Percentiles rank a stretch among this genome's conserved stretches.
These are phyloP conservation scores for Clepsis dumicolana DNA, from an alignment of 2,888 invertebrate genomes.

Conservation along the genomic window DNA sequence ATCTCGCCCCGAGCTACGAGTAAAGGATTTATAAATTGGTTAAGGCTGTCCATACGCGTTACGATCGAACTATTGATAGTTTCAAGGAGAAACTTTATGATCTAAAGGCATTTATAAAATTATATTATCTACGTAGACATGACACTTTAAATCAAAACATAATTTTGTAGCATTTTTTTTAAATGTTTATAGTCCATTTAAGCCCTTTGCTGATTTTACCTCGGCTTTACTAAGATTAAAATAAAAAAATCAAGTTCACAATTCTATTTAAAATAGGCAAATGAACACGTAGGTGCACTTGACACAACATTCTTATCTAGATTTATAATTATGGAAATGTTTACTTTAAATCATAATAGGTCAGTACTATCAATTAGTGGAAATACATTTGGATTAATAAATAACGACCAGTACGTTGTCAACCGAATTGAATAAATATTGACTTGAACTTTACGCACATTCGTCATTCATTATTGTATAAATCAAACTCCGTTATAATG, in stretches of 20 bases:
- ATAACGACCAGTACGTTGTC: not conserved
- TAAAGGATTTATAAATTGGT: slow-evolving; percentile 47
- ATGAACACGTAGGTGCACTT: not conserved
- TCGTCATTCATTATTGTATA: not conserved
- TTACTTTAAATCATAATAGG: not conserved
- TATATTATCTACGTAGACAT: no score
- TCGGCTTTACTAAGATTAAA: not conserved
- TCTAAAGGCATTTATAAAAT: no score
- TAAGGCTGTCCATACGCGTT: slow-evolving; percentile 41
- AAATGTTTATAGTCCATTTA: no score
- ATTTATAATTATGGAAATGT: not conserved
- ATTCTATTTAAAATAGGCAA: not conserved
- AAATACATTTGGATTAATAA: not conserved
- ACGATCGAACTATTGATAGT: not conserved
- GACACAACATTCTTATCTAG: not conserved
- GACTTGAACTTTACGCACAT: slow-evolving; percentile 2
- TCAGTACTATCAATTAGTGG: not conserved
- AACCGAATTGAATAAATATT: not conserved
- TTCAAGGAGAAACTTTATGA: not conserved
- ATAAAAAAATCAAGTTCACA: not conserved
- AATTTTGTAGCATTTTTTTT: no score
- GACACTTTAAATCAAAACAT: no score
- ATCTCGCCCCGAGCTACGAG: slow-evolving; percentile 45
- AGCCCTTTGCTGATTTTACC: no score
- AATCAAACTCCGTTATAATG: not conserved